A percentile compares a stretch with the other conserved stretches of the same genome.
Conservation (phyloP, 2,113 vertebrate species). For the Vulpes ferrilata region DNA sequence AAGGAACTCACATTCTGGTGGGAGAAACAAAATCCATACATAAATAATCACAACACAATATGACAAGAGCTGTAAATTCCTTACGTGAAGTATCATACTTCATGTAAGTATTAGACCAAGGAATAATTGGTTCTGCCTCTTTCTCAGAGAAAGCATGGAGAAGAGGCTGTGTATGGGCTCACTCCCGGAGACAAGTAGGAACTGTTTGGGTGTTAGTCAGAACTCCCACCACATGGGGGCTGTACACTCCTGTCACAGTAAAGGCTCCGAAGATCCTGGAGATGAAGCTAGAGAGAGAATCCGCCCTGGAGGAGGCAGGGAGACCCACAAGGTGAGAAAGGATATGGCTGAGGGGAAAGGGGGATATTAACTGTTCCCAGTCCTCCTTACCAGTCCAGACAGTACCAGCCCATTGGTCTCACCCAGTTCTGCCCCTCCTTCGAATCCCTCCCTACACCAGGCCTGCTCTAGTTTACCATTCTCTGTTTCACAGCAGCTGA, state of each 20-base stretch:
- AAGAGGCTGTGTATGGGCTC: background rate
- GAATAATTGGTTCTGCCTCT: background rate
- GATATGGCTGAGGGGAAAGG: no score
- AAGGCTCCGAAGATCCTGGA: accelerated
- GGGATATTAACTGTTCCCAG: background rate
- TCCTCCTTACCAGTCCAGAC: background rate
- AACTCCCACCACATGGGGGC: background rate
- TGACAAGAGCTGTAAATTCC: background rate
- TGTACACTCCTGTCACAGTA: accelerated
- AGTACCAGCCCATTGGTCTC: background rate
- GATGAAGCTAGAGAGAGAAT: background rate
- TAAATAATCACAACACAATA: background rate
- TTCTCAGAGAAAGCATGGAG: background rate
- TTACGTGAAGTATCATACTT: background rate
- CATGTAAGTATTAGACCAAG: background rate
- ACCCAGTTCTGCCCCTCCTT: background rate
- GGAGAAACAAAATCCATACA: background rate
- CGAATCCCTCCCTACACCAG: background rate
- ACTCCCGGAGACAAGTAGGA: background rate
- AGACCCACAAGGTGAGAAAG: background rate
- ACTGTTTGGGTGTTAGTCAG: background rate
- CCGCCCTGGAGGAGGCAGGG: background rate
- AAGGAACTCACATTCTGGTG: background rate
- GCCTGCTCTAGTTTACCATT: background rate
- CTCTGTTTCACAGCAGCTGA: background rate